These are phyloP conservation scores for Lepus townsendii DNA, from an alignment of 2,797 vertebrate genomes.

Conservation along the genomic window DNA sequence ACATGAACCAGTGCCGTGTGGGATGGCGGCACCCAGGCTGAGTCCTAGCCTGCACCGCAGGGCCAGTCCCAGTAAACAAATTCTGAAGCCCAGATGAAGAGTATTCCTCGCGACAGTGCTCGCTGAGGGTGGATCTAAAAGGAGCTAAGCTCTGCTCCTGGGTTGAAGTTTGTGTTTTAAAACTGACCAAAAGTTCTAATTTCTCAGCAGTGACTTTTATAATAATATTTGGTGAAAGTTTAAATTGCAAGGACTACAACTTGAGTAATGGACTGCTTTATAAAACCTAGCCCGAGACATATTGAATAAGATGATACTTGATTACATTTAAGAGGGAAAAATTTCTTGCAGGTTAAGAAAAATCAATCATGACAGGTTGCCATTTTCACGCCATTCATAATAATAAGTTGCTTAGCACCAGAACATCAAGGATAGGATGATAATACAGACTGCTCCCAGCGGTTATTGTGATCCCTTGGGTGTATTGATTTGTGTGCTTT, in stretches of 20 bases:
- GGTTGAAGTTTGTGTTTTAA: slow-evolving; percentile 1
- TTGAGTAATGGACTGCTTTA: slow-evolving; percentile 70
- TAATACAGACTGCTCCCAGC: slow-evolving; percentile 87
- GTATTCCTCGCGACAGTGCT: not conserved
- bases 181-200: slow-evolving; percentile 75
- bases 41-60: too few relatives aligned
- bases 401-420: slow-evolving; percentile 87
- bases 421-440: slow-evolving; percentile 87
- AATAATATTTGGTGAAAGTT: slow-evolving; percentile 69
- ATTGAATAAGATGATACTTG: slow-evolving; percentile 82
- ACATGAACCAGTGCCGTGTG: too few relatives aligned
- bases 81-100: not conserved
- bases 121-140: too few relatives aligned
- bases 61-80: too few relatives aligned
- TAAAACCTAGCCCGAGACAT: slow-evolving; percentile 76
- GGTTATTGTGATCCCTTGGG: slow-evolving; percentile 87
- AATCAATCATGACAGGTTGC: slow-evolving; percentile 88
- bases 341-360: slow-evolving; percentile 79
- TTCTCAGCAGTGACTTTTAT: slow-evolving; percentile 71
- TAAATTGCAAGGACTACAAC: slow-evolving; percentile 75
- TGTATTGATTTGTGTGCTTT: slow-evolving; percentile 90
- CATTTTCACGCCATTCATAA: slow-evolving; percentile 89
- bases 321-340: slow-evolving; percentile 84
- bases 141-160: not conserved
- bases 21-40: too few relatives aligned